phyloP scores from a whole-genome alignment of 2,113 vertebrate genomes.

The Pelmatolapia mariae region DNA sequence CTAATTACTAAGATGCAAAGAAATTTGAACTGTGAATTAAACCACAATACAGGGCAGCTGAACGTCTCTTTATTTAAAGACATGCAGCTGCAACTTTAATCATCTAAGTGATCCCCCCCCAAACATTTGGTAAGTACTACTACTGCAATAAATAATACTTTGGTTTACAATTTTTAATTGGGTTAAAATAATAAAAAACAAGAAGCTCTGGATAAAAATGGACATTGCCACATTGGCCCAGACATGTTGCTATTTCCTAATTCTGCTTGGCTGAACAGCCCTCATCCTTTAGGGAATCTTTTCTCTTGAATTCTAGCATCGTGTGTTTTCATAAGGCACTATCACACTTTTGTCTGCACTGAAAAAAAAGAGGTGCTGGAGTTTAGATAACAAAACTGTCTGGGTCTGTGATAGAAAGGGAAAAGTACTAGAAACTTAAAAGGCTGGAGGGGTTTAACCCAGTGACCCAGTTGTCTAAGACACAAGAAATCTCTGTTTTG shows the following conservation, averaged over 20 bases:
- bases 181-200: neutral
- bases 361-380: neutral
- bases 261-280: constrained; percentile 5
- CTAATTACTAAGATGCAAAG: neutral
- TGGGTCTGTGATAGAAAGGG: neutral
- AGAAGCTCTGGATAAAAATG: neutral
- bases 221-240: neutral
- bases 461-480: neutral
- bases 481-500: neutral
- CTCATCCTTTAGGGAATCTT: constrained; percentile 2
- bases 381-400: constrained; percentile 10
- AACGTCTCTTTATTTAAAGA: neutral
- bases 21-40: neutral
- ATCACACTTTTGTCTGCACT: neutral
- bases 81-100: neutral
- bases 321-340: neutral
- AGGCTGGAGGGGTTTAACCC: neutral
- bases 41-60: neutral
- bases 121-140: neutral
- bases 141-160: neutral
- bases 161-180: neutral
- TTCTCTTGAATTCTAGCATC: neutral
- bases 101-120: neutral
- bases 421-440: neutral
- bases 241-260: neutral